Percentiles rank a stretch among this genome's conserved stretches.
phyloP scores from a whole-genome alignment of 2,888 invertebrate species.

The Tholera decimalis region DNA sequence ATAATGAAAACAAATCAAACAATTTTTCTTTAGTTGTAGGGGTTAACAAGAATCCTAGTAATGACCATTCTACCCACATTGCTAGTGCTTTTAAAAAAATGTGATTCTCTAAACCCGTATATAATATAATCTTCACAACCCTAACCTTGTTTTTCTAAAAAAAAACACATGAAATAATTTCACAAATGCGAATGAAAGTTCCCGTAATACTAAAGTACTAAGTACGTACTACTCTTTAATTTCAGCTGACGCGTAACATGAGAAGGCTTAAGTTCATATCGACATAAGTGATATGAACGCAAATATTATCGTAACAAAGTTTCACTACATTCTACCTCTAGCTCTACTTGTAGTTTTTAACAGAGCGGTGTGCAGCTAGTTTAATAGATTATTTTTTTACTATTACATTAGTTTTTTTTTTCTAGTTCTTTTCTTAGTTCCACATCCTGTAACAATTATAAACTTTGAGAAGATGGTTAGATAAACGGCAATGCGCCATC shows the following conservation, averaged over 20 bases:
- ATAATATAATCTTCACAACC: no score
- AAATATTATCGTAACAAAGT: slow-evolving; percentile 40
- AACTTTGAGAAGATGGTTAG: neutral
- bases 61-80: no score
- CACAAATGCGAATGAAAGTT: slow-evolving; percentile 18
- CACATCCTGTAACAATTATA: neutral
- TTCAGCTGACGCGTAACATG: slow-evolving; percentile 72
- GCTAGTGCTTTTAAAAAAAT: no score
- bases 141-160: neutral
- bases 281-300: slow-evolving; percentile 47
- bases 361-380: neutral
- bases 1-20: no score
- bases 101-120: no score
- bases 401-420: neutral
- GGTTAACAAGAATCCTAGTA: no score
- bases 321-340: slow-evolving; percentile 3
- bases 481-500: no score
- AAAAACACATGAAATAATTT: slow-evolving; percentile 21
- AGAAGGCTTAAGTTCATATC: slow-evolving; percentile 59
- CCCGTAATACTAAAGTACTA: slow-evolving; percentile 51
- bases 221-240: slow-evolving; percentile 69
- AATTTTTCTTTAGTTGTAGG: no score
- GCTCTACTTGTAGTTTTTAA: slow-evolving; percentile 9
- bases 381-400: neutral
- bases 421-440: no score